Evolutionary conservation across 2,888 invertebrate species (phyloP).

Genomic region (Reticulitermes lucifugus): DNA sequence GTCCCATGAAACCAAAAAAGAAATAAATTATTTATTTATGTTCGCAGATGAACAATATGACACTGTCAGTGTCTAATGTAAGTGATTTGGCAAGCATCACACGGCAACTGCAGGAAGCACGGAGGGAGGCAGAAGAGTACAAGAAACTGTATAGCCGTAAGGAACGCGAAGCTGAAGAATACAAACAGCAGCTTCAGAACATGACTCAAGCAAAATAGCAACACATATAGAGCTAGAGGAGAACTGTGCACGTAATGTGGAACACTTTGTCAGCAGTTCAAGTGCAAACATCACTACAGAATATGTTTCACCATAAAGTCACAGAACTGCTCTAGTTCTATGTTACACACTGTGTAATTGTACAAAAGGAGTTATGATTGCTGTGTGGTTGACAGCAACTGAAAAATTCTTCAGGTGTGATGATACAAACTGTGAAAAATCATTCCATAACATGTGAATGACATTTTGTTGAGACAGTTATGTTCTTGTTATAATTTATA

Average conservation of each 20-base stretch:
- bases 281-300: background rate
- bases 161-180: constrained; percentile 63
- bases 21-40: background rate
- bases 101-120: constrained; percentile 61
- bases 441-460: background rate
- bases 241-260: background rate
- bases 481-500: background rate
- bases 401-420: background rate
- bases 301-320: background rate
- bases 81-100: constrained; percentile 61
- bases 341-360: background rate
- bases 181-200: constrained; percentile 60
- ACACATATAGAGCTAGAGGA: background rate
- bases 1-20: too few species aligned
- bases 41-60: background rate
- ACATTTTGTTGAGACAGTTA: background rate
- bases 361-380: background rate
- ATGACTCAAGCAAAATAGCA: constrained; percentile 41
- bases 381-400: background rate
- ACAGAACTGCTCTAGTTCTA: background rate
- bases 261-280: background rate
- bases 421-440: background rate
- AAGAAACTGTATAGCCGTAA: constrained; percentile 61
- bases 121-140: constrained; percentile 61
- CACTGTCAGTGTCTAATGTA: background rate